These are phyloP conservation scores for Hassar affinis DNA, from an alignment of 2,113 vertebrate genomes.

Conservation along the genomic window DNA sequence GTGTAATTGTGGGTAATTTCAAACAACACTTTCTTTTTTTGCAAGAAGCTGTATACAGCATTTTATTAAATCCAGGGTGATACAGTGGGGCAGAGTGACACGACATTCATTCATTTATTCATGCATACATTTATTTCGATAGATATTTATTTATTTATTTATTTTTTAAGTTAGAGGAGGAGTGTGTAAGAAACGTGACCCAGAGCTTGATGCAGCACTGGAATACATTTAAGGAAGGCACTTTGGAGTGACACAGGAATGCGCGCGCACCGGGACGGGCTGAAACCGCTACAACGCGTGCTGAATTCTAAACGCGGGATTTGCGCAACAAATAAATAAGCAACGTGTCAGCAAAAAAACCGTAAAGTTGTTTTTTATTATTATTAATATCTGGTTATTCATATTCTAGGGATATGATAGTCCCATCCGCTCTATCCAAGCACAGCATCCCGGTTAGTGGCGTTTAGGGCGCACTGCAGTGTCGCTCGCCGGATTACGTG, in stretches of 20 bases:
- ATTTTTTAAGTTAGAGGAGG: background rate
- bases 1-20: background rate
- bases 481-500: conserved; percentile 50
- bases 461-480: conserved; percentile 68
- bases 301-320: background rate
- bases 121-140: background rate
- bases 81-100: background rate
- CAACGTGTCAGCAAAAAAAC: background rate
- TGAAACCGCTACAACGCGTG: background rate
- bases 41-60: background rate
- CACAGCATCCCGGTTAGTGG: conserved; percentile 32
- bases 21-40: background rate
- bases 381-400: no score
- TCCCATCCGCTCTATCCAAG: conserved; percentile 5
- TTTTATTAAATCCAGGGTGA: background rate
- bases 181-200: conserved; percentile 23
- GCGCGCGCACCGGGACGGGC: conserved; percentile 7
- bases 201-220: conserved; percentile 64
- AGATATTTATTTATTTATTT: background rate
- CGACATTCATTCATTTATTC: background rate
- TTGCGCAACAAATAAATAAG: background rate
- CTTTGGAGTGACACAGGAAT: conserved; percentile 64
- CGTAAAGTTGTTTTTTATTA: conserved; percentile 19
- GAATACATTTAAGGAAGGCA: conserved; percentile 69
- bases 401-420: background rate